Evolutionary conservation across 2,797 vertebrate genomes (phyloP), one percentile per base, ranked within the genome.

Genomic region (Jordanella pulchra): DNA sequence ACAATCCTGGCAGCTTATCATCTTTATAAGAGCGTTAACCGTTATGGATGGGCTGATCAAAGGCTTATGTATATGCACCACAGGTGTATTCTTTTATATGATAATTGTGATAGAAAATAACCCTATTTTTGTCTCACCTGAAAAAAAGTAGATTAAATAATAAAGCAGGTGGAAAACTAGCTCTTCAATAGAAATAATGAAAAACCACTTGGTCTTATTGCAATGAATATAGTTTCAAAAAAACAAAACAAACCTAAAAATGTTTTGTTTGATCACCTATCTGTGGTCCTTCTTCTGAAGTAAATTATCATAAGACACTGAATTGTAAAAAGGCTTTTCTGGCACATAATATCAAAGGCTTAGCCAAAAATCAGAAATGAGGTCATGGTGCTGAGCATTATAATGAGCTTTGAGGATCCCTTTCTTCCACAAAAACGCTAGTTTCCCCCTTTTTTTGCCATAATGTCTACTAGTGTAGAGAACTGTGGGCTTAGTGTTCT

Each of bases 1-100:
- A 70, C 84, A 87, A 88, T 92, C 64, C 72, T 78, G 70, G 73
- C 76, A 89, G 58, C 84, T 87, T 65, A 70, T 27, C 60, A 75
- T 28, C 35, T 68, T 78, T 78, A 70, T 65, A 69, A 67, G 56
- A 74, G 35, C 79, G 78, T 76, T 28, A 75, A 68, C 50, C 67
- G 74, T 60, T 78, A 81, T 44, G 55, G 66, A 28, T 66, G 63
- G 76, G 69, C 39, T 18, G 32, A 32, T 15, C 73, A 61, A 45
- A 63, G 9, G 32, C 21, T 39, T 44, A 48, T 48, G 44, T 25
- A 54, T 1, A 32, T 15, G 27, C 23, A 45, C n/a, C 42, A 58
- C 50, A 39, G 21, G 30, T 61, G 18, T 4, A 39, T 23, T 60
- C 9, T 35, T 35, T 60, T 60, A 35, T 35, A 35, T 23, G 9